These are phyloP conservation scores for Dolichallabes microphthalmus DNA, from an alignment of 2,113 vertebrate species.

Conservation along the genomic window DNA sequence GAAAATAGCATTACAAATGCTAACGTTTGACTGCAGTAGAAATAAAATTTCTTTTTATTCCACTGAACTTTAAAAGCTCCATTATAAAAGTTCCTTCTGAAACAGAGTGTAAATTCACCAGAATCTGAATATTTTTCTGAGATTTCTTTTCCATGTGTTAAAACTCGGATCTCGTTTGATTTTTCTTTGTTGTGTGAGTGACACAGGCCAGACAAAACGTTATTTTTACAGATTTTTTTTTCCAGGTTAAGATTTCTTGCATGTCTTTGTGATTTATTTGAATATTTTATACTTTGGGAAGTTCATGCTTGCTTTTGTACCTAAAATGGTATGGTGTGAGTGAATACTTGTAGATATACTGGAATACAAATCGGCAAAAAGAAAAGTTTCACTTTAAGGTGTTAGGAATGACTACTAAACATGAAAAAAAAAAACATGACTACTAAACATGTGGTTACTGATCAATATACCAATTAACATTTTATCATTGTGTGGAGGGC, in stretches of 20 bases:
- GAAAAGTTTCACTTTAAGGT: slow-evolving; percentile 34
- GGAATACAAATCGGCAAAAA: slow-evolving; percentile 16
- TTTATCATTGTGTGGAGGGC: slow-evolving; percentile 65
- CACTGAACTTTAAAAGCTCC: slow-evolving; percentile 21
- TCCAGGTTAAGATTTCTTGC: slow-evolving; percentile 53
- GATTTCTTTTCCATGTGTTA: not conserved
- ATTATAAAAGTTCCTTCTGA: slow-evolving; percentile 12
- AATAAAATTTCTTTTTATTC: slow-evolving; percentile 35
- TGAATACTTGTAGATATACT: slow-evolving; percentile 12
- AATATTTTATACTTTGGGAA: slow-evolving; percentile 35
- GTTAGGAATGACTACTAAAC: slow-evolving; percentile 33
- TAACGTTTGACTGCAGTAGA: slow-evolving; percentile 38
- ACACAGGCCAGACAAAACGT: not conserved
- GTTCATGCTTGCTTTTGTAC: slow-evolving; percentile 33
- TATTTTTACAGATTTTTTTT: slow-evolving; percentile 63
- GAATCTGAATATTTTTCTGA: not conserved
- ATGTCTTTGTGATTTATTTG: slow-evolving; percentile 46
- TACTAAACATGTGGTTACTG: slow-evolving; percentile 31
- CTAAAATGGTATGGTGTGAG: slow-evolving; percentile 3
- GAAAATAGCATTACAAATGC: slow-evolving; percentile 26
- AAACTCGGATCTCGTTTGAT: not conserved
- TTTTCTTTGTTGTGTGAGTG: not conserved
- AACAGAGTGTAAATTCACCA: slow-evolving; percentile 14
- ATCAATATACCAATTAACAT: slow-evolving; percentile 38
- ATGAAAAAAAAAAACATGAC: slow-evolving; percentile 16